Base-by-base conservation (phyloP, 2,797 vertebrate species). In the Etheostoma nigrum region DNA sequence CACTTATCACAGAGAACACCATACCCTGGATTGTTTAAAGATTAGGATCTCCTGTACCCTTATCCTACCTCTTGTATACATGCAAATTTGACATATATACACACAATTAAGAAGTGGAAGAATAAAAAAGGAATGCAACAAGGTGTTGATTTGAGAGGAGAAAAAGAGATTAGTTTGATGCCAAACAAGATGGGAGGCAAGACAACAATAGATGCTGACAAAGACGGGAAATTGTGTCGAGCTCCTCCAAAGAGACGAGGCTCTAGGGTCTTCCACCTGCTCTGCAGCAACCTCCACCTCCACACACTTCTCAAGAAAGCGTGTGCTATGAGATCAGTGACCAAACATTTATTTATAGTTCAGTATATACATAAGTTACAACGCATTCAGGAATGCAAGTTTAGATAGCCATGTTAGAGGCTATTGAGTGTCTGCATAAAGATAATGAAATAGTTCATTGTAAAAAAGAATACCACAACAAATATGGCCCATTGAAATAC, bases 151-250 rank as follows among this genome's bases (percentile, higher is more conserved):
- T 58, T 72, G n/a, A 83, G 67, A 30, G 10, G 53, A 84, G 53
- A 74, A 76, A 75, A 6, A 62, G 23, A 78, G 40, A 78, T 77
- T 45, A 68, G 84, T 85, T 79, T 78, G 82, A 88, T 87, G 82
- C 42, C 40, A 88, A 91, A 90, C 72, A 73, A 86, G 72, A 83
- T 75, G 73, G 58, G 53, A 67, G 79, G 67, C 42, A 52, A 83
- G 65, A 82, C 67, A 84, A 92, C 90, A 93, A 92, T 83, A 72
- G 69, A 67, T 61, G 48, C 62, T 4, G 79, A 94, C 92, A 94
- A 94, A 94, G 88, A 86, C 85, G 77, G 93, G 94, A 95, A 93
- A 84, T 70, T 65, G 83, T 64, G 78, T 48, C 6, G 72, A 63
- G 81, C 62, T 53, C 42, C 1, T 27, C n/a, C 68, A 64, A 60